These are phyloP conservation scores for Epinephelus lanceolatus DNA, from an alignment of 2,113 vertebrate species.

Conservation along the genomic window DNA sequence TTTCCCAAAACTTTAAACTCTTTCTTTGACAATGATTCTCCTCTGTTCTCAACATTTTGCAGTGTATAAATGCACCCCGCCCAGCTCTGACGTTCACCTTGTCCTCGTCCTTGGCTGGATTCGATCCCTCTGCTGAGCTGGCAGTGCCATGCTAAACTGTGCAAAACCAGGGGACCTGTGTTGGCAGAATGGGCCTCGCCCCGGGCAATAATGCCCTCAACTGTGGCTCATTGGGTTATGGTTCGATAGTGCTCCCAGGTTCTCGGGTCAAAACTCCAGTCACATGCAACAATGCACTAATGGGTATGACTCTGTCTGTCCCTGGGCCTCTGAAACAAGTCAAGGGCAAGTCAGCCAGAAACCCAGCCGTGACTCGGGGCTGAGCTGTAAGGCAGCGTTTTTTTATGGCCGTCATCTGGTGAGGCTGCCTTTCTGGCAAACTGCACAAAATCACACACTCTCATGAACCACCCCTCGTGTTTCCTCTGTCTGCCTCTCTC, in stretches of 20 bases:
- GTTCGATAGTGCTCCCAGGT: constrained; percentile 66
- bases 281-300: constrained; percentile 69
- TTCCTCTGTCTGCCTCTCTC: constrained; percentile 44
- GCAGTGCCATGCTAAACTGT: constrained; percentile 43
- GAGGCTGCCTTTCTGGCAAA: constrained; percentile 48
- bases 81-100: constrained; percentile 39
- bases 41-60: background rate
- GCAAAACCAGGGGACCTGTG: constrained; percentile 38
- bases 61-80: constrained; percentile 5
- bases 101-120: constrained; percentile 50
- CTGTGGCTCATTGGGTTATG: constrained; percentile 72
- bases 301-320: constrained; percentile 58
- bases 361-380: constrained; percentile 53
- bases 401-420: constrained; percentile 63
- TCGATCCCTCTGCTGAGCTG: constrained; percentile 56
- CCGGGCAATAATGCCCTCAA: constrained; percentile 41
- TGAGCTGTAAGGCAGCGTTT: constrained; percentile 35
- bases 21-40: background rate
- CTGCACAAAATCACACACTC: constrained; percentile 37
- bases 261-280: constrained; percentile 70
- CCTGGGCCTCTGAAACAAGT: constrained; percentile 60
- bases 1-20: background rate
- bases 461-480: constrained; percentile 12
- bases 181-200: constrained; percentile 48
- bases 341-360: constrained; percentile 71